Evolutionary conservation across 2,888 invertebrate species (phyloP), one percentile per base, ranked within the genome.

Genomic region (Pterostichus madidus): DNA sequence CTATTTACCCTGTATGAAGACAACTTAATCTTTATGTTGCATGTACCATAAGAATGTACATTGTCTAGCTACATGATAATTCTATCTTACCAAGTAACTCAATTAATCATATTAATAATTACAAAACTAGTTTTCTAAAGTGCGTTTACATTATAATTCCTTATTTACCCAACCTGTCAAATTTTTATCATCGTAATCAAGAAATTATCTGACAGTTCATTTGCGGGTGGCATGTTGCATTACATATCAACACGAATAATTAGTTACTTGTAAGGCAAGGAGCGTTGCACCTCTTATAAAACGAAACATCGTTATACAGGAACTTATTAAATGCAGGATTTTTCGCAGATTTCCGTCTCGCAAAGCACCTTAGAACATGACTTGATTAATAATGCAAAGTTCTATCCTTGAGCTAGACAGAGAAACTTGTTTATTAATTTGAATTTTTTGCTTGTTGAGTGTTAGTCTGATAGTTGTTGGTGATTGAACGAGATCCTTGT

Each of bases 331-430:
- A 71, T n/a, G 2, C 32, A 5, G 49, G 13, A 52, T 75, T 75
- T 75, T 75, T 75, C 15, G 46, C 52, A n/a, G 31, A 75, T 52
- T 49, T 24, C 24, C 46, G 15, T 52, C 24, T 4, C 10, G 17
- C 32, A 32, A n/a, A 64, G 49, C 75, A 49, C 52, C 75, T 15
- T 32, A 52, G 31, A 75, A 49, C 52, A 52, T 75, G 75, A 52
- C 52, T 10, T 17, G 75, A 75, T 75, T 75, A 75, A 75, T 75
- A 68, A 32, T 68, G 15, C 68, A 32, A n/a, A 4, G 35, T 5
- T 39, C 13, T 10, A 31, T 31, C 11, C 61, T 0, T 53, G 15
- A 5, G 53, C 8, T 39, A 39, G 53, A 53, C 6, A 59, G 59
- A 59, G 59, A 59, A 59, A 59, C 59, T 31, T 24, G 59, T 59